These are phyloP conservation scores for Phorcus lineatus DNA, from an alignment of 2,888 invertebrate genomes.

Conservation along the genomic window DNA sequence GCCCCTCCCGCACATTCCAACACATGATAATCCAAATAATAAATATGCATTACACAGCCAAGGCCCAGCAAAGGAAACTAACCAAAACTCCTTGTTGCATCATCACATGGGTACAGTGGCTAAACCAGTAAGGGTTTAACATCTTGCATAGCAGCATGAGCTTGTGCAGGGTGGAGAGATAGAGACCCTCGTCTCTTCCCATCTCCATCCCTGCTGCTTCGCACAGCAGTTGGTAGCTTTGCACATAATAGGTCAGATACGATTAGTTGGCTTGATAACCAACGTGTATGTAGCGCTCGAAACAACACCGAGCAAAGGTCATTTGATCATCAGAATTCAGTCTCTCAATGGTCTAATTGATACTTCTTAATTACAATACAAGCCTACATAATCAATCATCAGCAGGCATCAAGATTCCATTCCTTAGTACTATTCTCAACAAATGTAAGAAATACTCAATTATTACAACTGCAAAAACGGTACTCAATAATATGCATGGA, in stretches of 20 bases:
- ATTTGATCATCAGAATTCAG: background rate
- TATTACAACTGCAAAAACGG: background rate
- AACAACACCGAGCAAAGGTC: background rate
- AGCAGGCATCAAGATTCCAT: background rate
- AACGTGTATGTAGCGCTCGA: background rate
- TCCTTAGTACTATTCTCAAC: background rate
- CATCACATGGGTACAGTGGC: conserved; percentile 2
- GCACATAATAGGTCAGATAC: background rate
- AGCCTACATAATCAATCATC: background rate
- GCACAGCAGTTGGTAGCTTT: conserved; percentile 10
- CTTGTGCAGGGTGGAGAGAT: background rate
- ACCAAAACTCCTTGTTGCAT: conserved; percentile 12
- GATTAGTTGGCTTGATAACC: background rate
- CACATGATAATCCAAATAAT: conserved; percentile 1
- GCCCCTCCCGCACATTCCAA: background rate
- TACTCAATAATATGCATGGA: background rate
- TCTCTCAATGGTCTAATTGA: background rate
- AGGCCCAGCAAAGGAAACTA: conserved; percentile 4
- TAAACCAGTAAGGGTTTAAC: conserved; percentile 13
- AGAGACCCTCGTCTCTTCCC: background rate
- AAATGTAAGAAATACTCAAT: background rate
- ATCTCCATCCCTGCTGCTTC: background rate
- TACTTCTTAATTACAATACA: background rate
- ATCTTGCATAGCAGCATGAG: conserved; percentile 24
- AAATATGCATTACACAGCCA: conserved; percentile 21